These are phyloP conservation scores for Aporophyla lueneburgensis DNA, from an alignment of 2,888 invertebrate genomes.

Conservation along the genomic window DNA sequence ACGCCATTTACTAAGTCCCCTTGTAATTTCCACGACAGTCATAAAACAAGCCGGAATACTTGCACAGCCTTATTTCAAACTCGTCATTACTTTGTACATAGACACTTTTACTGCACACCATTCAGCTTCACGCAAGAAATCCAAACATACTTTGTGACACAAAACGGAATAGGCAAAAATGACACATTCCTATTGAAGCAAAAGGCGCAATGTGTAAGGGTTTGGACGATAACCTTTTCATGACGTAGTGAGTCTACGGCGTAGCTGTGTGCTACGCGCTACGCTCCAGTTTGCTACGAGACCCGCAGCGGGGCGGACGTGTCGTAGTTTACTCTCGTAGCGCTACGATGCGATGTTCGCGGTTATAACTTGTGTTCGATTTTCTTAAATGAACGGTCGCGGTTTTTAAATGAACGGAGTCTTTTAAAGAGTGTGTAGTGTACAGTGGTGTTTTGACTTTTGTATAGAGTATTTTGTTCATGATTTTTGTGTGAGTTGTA, in stretches of 20 bases:
- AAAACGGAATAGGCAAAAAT: conserved; percentile 84
- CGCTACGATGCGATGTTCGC: conserved; percentile 52
- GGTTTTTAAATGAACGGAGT: conserved; percentile 45
- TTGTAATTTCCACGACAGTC: conserved; percentile 43
- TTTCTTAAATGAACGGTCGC: conserved; percentile 51
- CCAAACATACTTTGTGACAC: conserved; percentile 83
- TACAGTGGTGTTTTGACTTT: conserved; percentile 69
- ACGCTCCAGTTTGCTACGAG: conserved; percentile 83
- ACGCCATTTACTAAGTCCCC: conserved; percentile 22
- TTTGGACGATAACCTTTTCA: conserved; percentile 87
- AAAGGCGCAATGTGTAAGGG: conserved; percentile 87
- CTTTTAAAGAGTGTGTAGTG: conserved; percentile 53
- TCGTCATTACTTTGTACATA: conserved; percentile 61
- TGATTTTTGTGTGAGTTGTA: conserved; percentile 42
- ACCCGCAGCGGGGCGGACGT: conserved; percentile 76
- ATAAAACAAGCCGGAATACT: conserved; percentile 49
- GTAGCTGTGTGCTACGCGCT: conserved; percentile 78
- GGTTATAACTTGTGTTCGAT: conserved; percentile 51
- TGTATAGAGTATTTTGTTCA: conserved; percentile 45
- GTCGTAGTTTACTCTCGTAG: conserved; percentile 49
- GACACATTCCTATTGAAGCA: conserved; percentile 87
- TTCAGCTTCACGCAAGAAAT: conserved; percentile 74
- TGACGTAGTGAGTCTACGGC: conserved; percentile 75
- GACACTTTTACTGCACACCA: conserved; percentile 69
- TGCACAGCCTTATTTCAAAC: conserved; percentile 52